Percentiles rank a stretch among this genome's conserved stretches.
phyloP scores from a whole-genome alignment of 1,140 invertebrate species.

The Zelostemma sp. region DNA sequence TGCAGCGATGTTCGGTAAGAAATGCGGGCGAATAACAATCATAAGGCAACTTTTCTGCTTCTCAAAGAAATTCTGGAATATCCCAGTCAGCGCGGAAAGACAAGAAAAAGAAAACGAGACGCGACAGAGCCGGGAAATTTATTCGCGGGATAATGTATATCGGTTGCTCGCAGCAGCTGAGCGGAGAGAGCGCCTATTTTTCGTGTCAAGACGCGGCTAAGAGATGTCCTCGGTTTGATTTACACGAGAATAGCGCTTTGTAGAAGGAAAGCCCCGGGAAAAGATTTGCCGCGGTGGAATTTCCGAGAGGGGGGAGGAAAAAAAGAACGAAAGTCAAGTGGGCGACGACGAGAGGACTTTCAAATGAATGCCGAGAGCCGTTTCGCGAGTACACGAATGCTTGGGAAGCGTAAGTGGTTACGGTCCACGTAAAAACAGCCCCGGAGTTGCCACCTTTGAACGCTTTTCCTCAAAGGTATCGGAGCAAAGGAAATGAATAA shows the following conservation, averaged over 20 bases:
- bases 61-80: constrained; percentile 3
- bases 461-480: not conserved
- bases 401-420: constrained; percentile 21
- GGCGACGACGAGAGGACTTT: not conserved
- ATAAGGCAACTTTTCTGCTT: not conserved
- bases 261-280: constrained; percentile 15
- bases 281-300: not conserved
- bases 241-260: constrained; percentile 39
- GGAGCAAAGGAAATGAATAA: constrained; percentile 6
- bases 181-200: constrained; percentile 53
- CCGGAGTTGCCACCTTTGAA: constrained; percentile 11
- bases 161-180: constrained; percentile 15
- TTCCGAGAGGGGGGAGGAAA: not conserved
- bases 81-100: not conserved
- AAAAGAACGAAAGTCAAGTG: not conserved
- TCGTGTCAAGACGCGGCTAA: constrained; percentile 44
- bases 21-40: not conserved
- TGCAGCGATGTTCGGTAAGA: too few relatives aligned
- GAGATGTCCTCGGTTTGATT: constrained; percentile 56
- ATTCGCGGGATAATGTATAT: constrained; percentile 48
- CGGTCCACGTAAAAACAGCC: constrained; percentile 11
- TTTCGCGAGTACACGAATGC: too few relatives aligned
- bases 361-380: not conserved
- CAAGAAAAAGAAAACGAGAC: constrained; percentile 24
- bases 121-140: constrained; percentile 30